Conservation (phyloP, 2,113 vertebrate species). For the Sylvicapra grimmia region DNA sequence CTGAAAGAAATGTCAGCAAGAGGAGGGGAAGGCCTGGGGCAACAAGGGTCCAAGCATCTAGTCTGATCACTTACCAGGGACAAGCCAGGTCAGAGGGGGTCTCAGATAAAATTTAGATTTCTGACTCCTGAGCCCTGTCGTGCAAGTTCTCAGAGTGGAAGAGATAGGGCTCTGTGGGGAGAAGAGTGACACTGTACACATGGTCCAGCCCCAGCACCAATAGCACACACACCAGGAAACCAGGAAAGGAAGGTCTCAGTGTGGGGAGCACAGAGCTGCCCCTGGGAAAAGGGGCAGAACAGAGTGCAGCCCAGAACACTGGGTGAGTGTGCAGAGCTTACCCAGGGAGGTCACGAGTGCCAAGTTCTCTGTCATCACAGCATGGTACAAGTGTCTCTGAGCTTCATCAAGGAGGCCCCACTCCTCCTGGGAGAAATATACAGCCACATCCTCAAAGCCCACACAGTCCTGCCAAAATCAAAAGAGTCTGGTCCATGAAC, state of each 20-base stretch:
- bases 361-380: constrained; percentile 44
- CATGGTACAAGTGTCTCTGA: constrained; percentile 24
- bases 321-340: background rate
- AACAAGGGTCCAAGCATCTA: background rate
- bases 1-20: background rate
- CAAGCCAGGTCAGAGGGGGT: background rate
- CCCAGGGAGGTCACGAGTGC: constrained; percentile 10
- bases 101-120: background rate
- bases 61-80: background rate
- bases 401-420: constrained; percentile 44
- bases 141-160: background rate
- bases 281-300: background rate
- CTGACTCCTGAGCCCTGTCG: background rate
- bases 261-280: background rate
- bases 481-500: background rate
- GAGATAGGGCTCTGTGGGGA: rapidly evolving
- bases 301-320: too few relatives aligned
- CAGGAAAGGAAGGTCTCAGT: background rate
- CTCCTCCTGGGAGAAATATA: constrained; percentile 44
- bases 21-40: background rate
- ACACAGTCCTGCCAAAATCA: background rate
- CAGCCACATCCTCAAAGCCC: constrained; percentile 37
- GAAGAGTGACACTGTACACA: rapidly evolving
- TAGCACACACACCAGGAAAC: background rate
- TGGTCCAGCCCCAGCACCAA: background rate